A percentile compares a stretch with the other conserved stretches of the same genome.
phyloP scores from a whole-genome alignment of 53 echinoderm and acorn worm genomes.

The Hippasteria phrygiana region DNA sequence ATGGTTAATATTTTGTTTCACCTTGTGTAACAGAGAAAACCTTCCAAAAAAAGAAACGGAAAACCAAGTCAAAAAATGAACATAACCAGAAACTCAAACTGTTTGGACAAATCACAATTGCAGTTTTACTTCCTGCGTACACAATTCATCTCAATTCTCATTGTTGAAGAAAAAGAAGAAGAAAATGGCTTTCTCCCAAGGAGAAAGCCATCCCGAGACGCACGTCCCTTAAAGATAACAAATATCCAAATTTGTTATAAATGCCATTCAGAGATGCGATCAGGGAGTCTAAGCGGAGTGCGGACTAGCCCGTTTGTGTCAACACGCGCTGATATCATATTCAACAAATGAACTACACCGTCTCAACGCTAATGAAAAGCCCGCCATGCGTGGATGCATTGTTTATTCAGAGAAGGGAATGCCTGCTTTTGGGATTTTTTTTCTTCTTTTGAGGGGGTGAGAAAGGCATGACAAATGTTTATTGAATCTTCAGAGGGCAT shows the following conservation, averaged over 20 bases:
- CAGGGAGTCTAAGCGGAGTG: constrained; percentile 3
- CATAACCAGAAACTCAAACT: background rate
- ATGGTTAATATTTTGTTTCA: too few relatives aligned
- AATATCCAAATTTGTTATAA: constrained; percentile 56
- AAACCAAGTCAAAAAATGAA: background rate
- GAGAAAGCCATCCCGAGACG: background rate
- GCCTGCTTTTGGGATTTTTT: constrained; percentile 29
- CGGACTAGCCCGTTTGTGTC: constrained; percentile 49
- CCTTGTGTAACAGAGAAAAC: too few relatives aligned
- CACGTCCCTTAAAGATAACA: constrained; percentile 41
- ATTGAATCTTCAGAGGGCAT: constrained; percentile 6
- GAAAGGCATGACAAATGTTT: constrained; percentile 35
- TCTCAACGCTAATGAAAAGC: constrained; percentile 58
- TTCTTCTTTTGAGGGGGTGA: constrained; percentile 5
- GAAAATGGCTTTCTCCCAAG: background rate
- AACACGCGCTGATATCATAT: constrained; percentile 61
- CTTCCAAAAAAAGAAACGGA: background rate
- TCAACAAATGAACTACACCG: constrained; percentile 53
- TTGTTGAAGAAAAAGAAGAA: constrained; percentile 4
- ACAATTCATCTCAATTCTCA: background rate
- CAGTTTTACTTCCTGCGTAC: background rate
- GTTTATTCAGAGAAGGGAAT: constrained; percentile 54
- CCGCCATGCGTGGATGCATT: constrained; percentile 52
- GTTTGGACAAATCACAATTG: background rate
- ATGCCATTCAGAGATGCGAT: constrained; percentile 41